Conservation (phyloP, 2,888 invertebrate genomes). For the Spodoptera exigua region DNA sequence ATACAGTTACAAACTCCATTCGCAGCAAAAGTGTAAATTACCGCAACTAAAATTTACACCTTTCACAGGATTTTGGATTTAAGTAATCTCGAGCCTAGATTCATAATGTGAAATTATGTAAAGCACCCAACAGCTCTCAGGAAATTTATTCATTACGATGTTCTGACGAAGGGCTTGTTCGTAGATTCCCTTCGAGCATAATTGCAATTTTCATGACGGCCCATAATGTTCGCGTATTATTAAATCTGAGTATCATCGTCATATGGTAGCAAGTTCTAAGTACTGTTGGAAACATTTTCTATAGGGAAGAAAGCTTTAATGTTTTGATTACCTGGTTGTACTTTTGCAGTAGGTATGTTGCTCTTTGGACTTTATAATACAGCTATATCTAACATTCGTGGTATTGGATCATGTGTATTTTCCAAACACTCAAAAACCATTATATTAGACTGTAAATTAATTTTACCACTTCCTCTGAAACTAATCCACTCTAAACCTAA, state of each 20-base stretch:
- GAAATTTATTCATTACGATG: slow-evolving; percentile 60
- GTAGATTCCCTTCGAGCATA: slow-evolving; percentile 49
- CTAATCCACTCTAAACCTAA: too few relatives aligned
- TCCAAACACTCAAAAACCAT: too few relatives aligned
- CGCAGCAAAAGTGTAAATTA: slow-evolving; percentile 41
- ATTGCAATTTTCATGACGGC: slow-evolving; percentile 60
- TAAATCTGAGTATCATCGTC: slow-evolving; percentile 58
- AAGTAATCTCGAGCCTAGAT: slow-evolving; percentile 53
- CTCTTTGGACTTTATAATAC: too few relatives aligned
- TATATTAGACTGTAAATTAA: too few relatives aligned
- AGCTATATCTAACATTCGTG: too few relatives aligned
- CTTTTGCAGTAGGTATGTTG: too few relatives aligned
- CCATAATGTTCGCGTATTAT: slow-evolving; percentile 53
- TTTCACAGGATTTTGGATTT: slow-evolving; percentile 48
- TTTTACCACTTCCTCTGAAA: too few relatives aligned
- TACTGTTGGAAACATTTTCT: slow-evolving; percentile 19
- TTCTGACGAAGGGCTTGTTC: slow-evolving; percentile 51
- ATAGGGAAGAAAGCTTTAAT: slow-evolving; percentile 12
- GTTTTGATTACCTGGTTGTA: slow-evolving; percentile 5
- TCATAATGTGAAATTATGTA: slow-evolving; percentile 62
- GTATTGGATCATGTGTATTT: too few relatives aligned
- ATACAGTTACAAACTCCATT: slow-evolving; percentile 13
- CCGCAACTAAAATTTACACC: slow-evolving; percentile 50
- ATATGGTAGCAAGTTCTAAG: slow-evolving; percentile 25
- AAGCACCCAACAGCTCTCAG: slow-evolving; percentile 57